phyloP scores from a whole-genome alignment of 2,888 invertebrate species.

The Spilosoma lubricipeda region DNA sequence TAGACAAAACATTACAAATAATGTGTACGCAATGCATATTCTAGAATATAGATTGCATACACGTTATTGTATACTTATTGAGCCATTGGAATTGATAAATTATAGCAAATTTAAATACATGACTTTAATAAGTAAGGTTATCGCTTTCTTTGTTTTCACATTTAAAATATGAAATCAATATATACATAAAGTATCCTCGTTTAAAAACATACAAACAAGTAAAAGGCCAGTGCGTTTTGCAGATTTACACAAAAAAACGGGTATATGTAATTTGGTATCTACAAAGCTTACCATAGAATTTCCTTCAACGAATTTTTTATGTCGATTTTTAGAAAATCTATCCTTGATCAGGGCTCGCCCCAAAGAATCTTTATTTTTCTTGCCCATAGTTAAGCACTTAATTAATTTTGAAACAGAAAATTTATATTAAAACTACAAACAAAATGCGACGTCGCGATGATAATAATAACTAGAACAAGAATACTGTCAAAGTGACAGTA shows the following conservation, averaged over 20 bases:
- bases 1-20: not conserved
- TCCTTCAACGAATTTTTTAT: constrained; percentile 89
- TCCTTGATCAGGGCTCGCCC: constrained; percentile 92
- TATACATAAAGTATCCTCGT: not conserved
- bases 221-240: not conserved
- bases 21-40: no score
- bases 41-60: no score
- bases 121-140: constrained; percentile 1
- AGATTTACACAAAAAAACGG: constrained; percentile 1
- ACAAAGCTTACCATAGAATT: constrained; percentile 89
- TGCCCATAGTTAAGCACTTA: constrained; percentile 86
- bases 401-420: not conserved
- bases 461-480: no score
- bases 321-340: constrained; percentile 88
- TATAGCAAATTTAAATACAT: not conserved
- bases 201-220: not conserved
- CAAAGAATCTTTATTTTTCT: constrained; percentile 89
- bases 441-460: not conserved
- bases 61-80: not conserved
- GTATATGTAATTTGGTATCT: constrained; percentile 17
- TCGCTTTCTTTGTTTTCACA: not conserved
- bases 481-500: no score
- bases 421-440: not conserved
- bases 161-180: not conserved
- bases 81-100: not conserved